A percentile compares a stretch with the other conserved stretches of the same genome.
Conservation (phyloP, 1,140 invertebrate species). For the Grapholita molesta region DNA sequence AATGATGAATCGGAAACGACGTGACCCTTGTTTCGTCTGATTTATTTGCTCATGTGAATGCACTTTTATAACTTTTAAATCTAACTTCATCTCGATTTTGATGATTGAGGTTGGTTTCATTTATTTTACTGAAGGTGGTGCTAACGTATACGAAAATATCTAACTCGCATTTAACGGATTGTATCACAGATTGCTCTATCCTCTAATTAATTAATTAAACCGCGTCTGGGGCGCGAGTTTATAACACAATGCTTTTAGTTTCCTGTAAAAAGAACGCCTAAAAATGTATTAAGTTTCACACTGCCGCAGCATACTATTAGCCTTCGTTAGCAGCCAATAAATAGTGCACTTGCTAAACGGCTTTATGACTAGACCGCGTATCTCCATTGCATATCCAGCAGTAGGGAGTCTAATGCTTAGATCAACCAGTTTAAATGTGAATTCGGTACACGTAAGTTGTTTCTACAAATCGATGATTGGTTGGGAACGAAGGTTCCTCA, state of each 20-base stretch:
- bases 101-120: too few relatives aligned
- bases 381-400: not conserved
- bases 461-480: too few relatives aligned
- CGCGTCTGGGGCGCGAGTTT: not conserved
- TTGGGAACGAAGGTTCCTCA: too few relatives aligned
- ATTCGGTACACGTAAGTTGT: too few relatives aligned
- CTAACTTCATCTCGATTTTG: too few relatives aligned
- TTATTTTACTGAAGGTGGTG: slow-evolving; percentile 28
- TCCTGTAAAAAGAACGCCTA: not conserved
- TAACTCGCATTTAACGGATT: not conserved
- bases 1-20: slow-evolving; percentile 49
- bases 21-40: slow-evolving; percentile 40
- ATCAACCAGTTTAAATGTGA: not conserved
- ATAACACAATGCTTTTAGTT: not conserved
- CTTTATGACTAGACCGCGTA: slow-evolving; percentile 32
- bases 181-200: not conserved
- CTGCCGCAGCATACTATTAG: slow-evolving; percentile 45
- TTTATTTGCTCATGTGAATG: slow-evolving; percentile 19
- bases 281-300: slow-evolving; percentile 1
- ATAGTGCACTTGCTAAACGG: slow-evolving; percentile 49
- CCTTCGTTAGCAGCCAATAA: slow-evolving; percentile 60
- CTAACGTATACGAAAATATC: slow-evolving; percentile 20
- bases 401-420: not conserved
- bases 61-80: too few relatives aligned
- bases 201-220: not conserved